Evolutionary conservation across 2,797 vertebrate species (phyloP), one percentile per base, ranked within the genome.

Genomic region (Crocidura indochinensis): DNA sequence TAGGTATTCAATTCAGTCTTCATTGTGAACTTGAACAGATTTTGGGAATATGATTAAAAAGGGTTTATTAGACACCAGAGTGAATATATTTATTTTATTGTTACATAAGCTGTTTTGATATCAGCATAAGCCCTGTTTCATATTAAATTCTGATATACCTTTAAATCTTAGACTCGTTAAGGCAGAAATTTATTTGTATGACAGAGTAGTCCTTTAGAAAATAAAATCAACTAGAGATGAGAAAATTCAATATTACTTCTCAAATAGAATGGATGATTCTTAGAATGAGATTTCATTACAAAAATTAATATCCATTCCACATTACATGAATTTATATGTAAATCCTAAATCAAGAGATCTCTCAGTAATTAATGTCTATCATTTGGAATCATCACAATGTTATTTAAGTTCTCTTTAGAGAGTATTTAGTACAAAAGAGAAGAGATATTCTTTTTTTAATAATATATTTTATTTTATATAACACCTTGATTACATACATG

Each of bases 341-440:
- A 82, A 65, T 87, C 47, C 53, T 56, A 80, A 53, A 4, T 73
- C 73, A 94, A n/a, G 38, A 91, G 24, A 93, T 4, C 29, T 78
- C 19, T 79, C 29, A 68, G 19, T 49, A 91, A 86, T 64, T 68
- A 44, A 31, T 74, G 12, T 3, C 64, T 62, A 81, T 2, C 8
- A 2, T 3, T 86, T 49, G 67, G 1, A 4, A n/a, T 6, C 10
- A 29, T 27, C 26, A 2, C 0, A 8, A 0, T 60, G 38, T 51
- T 47, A 19, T 62, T 60, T 31, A 84, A 38, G 0, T 78, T 44
- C 14, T 92, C n/a, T 20, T 88, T 8, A 17, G 47, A 87, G 67
- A 86, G 67, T 77, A 7, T 14, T 14, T 67, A n/a, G 12, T 31
- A 20, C 12, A 26, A 71, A 86, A 68, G 2, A 22, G 1, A 75